Evolutionary conservation across 2,797 vertebrate genomes (phyloP).

Genomic region (Loriculus beryllinus): DNA sequence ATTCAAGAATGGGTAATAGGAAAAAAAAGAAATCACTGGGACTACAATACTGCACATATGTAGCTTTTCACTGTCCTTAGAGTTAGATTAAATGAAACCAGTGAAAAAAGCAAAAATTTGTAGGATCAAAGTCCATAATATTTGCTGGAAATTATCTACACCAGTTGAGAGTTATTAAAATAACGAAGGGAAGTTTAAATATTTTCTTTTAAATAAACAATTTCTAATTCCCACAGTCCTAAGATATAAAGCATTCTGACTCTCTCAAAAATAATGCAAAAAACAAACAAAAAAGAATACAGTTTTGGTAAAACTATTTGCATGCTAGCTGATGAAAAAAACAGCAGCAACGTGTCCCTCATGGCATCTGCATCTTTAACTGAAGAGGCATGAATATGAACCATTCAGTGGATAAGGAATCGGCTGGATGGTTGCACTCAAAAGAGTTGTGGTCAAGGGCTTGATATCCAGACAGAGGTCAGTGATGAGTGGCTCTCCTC

Average conservation of each 20-base stretch:
- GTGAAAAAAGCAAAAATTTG: neutral
- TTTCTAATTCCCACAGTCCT: neutral
- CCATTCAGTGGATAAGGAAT: neutral
- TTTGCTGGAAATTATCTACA: neutral
- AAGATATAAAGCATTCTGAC: neutral
- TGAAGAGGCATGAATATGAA: neutral
- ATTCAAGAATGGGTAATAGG: neutral
- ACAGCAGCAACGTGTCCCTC: neutral
- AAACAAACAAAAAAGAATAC: neutral
- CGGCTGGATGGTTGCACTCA: neutral
- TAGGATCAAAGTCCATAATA: neutral
- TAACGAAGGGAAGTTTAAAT: neutral
- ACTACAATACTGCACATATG: neutral
- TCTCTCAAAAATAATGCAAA: neutral
- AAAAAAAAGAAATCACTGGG: neutral
- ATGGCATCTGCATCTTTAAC: neutral
- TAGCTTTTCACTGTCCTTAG: neutral
- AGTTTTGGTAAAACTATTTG: neutral
- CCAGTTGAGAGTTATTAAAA: neutral
- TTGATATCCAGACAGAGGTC: neutral
- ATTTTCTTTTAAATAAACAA: neutral
- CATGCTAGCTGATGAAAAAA: neutral
- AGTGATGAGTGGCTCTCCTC: neutral
- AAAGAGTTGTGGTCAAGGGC: neutral
- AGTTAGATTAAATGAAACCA: neutral